Evolutionary conservation across 2,113 vertebrate species (phyloP).

Genomic region (Micronycteris hirsuta): DNA sequence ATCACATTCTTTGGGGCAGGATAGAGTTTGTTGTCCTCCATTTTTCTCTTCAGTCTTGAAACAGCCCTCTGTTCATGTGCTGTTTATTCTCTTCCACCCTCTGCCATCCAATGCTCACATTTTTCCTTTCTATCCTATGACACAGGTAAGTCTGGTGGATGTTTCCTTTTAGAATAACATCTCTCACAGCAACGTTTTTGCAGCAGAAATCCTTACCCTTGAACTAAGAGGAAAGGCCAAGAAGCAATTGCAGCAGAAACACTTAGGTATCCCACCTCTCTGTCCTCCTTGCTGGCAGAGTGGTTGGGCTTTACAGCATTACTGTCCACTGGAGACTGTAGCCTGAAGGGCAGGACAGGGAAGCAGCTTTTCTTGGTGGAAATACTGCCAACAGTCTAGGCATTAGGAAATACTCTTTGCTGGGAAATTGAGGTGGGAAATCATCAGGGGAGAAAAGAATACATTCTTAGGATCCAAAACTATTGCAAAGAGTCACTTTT

Average conservation of each 20-base stretch:
- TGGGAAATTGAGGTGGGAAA: slow-evolving; percentile 67
- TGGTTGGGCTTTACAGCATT: not conserved
- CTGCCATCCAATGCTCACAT: not conserved
- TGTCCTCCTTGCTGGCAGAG: not conserved
- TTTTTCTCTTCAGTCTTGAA: not conserved
- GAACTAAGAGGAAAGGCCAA: too few species aligned
- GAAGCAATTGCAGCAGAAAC: not conserved
- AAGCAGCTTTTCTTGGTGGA: slow-evolving; percentile 26
- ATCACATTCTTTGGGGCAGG: not conserved
- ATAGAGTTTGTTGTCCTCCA: not conserved
- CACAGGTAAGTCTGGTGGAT: not conserved
- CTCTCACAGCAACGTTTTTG: not conserved
- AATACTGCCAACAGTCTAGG: not conserved
- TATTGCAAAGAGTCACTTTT: slow-evolving; percentile 76
- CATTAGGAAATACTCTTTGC: slow-evolving; percentile 48
- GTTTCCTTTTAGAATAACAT: not conserved
- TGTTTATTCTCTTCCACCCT: not conserved
- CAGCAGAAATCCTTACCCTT: not conserved
- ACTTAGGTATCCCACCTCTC: not conserved
- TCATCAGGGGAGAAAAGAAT: slow-evolving; percentile 61
- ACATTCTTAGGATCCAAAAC: slow-evolving; percentile 72
- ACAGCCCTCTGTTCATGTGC: not conserved
- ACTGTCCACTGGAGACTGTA: not conserved
- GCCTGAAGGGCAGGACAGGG: not conserved
- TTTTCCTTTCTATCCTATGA: not conserved